These are phyloP conservation scores for Larimichthys polyactis DNA, from an alignment of 2,113 vertebrate genomes.

Conservation along the genomic window DNA sequence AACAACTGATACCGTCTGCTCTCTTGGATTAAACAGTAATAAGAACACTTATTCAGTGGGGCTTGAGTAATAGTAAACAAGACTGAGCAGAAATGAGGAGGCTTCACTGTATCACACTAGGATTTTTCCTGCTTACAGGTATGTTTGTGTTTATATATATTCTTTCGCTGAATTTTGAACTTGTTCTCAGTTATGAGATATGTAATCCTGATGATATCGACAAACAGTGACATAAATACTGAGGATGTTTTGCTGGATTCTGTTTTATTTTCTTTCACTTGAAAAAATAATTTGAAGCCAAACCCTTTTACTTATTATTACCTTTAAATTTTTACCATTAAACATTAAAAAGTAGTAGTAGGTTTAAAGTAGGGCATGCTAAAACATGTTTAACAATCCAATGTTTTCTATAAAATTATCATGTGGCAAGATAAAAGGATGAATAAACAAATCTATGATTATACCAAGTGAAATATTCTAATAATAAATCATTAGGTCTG, in stretches of 20 bases:
- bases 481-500: background rate
- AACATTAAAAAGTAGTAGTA: background rate
- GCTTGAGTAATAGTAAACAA: slow-evolving; percentile 24
- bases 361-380: background rate
- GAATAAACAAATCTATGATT: background rate
- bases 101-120: slow-evolving; percentile 36
- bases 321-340: background rate
- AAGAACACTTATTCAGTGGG: slow-evolving; percentile 16
- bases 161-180: too few relatives aligned
- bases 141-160: slow-evolving; percentile 27
- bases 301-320: too few relatives aligned
- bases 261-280: background rate
- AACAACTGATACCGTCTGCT: slow-evolving; percentile 56
- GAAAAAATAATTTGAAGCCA: too few relatives aligned
- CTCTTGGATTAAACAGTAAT: slow-evolving; percentile 45
- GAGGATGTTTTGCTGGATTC: background rate
- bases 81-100: slow-evolving; percentile 53
- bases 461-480: background rate
- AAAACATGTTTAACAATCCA: background rate
- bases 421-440: background rate
- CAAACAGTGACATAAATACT: background rate
- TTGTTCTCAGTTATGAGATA: background rate
- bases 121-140: slow-evolving; percentile 72
- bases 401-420: background rate
- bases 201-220: background rate